Base-by-base conservation (phyloP, 2,797 vertebrate genomes). In the Orientallactaga sibirica region DNA sequence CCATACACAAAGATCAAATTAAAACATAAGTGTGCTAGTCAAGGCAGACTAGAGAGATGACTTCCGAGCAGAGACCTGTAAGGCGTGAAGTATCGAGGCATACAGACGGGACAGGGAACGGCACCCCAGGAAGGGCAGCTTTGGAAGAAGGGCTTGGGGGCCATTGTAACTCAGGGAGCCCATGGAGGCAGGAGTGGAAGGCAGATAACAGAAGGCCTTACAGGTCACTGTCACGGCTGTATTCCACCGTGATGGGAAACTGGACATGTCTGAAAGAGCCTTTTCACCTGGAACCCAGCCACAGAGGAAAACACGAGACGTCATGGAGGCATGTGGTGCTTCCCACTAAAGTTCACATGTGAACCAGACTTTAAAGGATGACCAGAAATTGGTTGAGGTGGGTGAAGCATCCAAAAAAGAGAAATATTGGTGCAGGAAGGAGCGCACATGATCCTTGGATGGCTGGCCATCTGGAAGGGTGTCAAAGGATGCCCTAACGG, bases 361-460 rank as follows among this genome's bases (percentile, higher is more conserved):
- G 80, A 79, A 61, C 29, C 14, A 78, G 62, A 71, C 67, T 88
- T 66, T 86, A 79, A 94, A 82, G 61, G 33, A 64, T 66, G 74
- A 37, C 18, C 41, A 95, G 79, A 86, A 58, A 24, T 84, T 80
- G 27, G 6, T 25, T n/a, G 4, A 64, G 24, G 4, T 7, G 19
- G 58, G 92, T 67, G 27, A 92, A 29, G 29, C 22, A 37, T n/a
- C 43, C 33, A 19, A 85, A 61, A 71, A 64, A 90, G 76, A 22
- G 11, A 2, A 83, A 73, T 55, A 61, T 48, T 3, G 12, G 14
- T 1, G 0, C 29, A 78, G 52, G 37, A 70, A 78, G 52, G 37
- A 70, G 18, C 62, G 29, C 62, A 74, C 0, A 0, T 2, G 11
- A 12, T 37, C 33, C 52, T 25, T 19, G 37, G 27, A 15, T 19